Percentiles rank a stretch among this genome's conserved stretches.
phyloP scores from a whole-genome alignment of 2,113 vertebrate species.

The Ia io region DNA sequence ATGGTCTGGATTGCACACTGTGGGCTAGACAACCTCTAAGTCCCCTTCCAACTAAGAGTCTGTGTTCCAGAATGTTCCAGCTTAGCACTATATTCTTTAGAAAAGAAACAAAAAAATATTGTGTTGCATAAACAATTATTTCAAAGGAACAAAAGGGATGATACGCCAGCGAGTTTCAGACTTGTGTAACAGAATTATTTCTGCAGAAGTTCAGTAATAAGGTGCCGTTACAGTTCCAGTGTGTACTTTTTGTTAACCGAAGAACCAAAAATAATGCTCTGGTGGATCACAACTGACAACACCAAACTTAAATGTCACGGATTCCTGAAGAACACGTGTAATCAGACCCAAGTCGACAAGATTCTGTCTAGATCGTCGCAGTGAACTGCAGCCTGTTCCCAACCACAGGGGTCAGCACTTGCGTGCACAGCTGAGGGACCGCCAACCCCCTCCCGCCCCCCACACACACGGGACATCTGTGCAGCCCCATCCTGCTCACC shows the following conservation, averaged over 20 bases:
- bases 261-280: slow-evolving; percentile 49
- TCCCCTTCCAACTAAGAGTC: background rate
- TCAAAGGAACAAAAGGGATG: slow-evolving; percentile 49
- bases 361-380: background rate
- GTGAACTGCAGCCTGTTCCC: background rate
- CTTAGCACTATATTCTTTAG: background rate
- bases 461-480: background rate
- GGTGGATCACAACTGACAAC: slow-evolving; percentile 56
- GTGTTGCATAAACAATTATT: slow-evolving; percentile 53
- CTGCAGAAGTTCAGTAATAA: slow-evolving; percentile 41
- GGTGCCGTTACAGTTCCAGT: slow-evolving; percentile 24
- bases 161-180: slow-evolving; percentile 22
- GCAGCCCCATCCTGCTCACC: background rate
- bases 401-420: background rate
- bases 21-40: background rate
- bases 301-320: slow-evolving; percentile 2
- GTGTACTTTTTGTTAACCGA: slow-evolving; percentile 45
- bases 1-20: background rate
- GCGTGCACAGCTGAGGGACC: background rate
- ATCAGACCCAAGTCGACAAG: background rate
- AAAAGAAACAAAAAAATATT: slow-evolving; percentile 4
- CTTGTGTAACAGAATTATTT: slow-evolving; percentile 14
- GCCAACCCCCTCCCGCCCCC: background rate
- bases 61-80: background rate
- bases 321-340: background rate